Conservation (phyloP, 35 echinoderm and acorn worm species). For the Stichopus chloronotus region DNA sequence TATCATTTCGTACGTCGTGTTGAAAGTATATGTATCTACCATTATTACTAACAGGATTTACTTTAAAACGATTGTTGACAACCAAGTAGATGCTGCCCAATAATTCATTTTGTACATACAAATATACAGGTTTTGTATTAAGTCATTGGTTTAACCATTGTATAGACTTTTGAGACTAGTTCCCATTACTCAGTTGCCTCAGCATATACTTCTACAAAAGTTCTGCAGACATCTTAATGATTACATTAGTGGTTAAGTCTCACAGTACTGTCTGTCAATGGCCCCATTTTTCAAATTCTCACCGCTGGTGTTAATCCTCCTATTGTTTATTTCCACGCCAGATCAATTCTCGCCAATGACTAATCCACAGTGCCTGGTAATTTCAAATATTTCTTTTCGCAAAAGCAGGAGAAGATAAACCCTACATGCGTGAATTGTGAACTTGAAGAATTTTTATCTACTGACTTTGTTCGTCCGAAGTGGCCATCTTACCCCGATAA, state of each 20-base stretch:
- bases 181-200: too few relatives aligned
- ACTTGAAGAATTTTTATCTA: slow-evolving; percentile 21
- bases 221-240: background rate
- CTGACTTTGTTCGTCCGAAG: slow-evolving; percentile 30
- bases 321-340: slow-evolving; percentile 38
- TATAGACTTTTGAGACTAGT: too few relatives aligned
- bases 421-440: slow-evolving; percentile 30
- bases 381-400: slow-evolving; percentile 10
- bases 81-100: too few relatives aligned
- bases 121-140: too few relatives aligned
- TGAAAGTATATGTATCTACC: too few relatives aligned
- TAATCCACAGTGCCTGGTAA: background rate
- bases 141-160: too few relatives aligned
- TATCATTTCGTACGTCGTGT: too few relatives aligned
- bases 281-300: slow-evolving; percentile 38
- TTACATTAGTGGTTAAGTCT: background rate
- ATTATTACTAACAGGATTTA: too few relatives aligned
- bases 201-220: too few relatives aligned
- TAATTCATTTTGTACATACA: too few relatives aligned
- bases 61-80: too few relatives aligned
- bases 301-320: background rate
- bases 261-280: background rate
- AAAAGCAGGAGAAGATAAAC: slow-evolving; percentile 15
- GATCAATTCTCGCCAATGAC: slow-evolving; percentile 37
- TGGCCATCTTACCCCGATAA: slow-evolving; percentile 39